Conservation (phyloP, 2,797 vertebrate species). For the Orientallactaga sibirica region DNA sequence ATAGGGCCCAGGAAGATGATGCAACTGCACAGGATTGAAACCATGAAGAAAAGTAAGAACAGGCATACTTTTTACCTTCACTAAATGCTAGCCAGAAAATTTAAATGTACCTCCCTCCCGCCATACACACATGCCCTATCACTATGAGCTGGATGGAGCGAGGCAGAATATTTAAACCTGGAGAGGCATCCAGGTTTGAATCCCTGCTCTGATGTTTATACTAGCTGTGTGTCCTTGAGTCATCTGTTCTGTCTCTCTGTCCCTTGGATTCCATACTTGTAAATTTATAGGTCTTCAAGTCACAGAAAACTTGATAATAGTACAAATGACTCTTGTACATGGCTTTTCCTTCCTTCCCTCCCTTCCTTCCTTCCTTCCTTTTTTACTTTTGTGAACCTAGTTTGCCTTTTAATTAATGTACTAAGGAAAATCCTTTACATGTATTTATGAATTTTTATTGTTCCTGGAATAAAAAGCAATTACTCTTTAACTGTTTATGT, state of each 20-base stretch:
- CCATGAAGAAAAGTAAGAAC: neutral
- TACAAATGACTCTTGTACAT: neutral
- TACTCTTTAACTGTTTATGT: neutral
- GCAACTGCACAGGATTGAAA: neutral
- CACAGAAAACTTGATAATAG: neutral
- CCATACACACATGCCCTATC: too few relatives aligned
- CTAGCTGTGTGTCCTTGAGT: neutral
- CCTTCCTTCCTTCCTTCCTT: neutral
- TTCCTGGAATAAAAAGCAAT: neutral
- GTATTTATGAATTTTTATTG: constrained; percentile 9
- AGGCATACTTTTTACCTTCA: neutral
- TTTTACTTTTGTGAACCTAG: neutral
- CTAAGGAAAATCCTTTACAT: neutral
- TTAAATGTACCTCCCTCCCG: neutral
- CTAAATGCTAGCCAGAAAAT: neutral
- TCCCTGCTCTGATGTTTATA: neutral
- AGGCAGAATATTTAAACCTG: neutral
- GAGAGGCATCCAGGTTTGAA: neutral
- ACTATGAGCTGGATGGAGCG: neutral
- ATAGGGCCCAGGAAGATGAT: neutral
- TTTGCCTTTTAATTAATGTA: constrained; percentile 1
- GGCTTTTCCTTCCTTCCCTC: too few relatives aligned
- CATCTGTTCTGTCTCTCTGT: neutral
- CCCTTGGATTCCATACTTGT: neutral
- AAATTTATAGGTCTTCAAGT: neutral